Conservation (phyloP, 2,797 vertebrate genomes). For the Dendrocincla tyrannina region DNA sequence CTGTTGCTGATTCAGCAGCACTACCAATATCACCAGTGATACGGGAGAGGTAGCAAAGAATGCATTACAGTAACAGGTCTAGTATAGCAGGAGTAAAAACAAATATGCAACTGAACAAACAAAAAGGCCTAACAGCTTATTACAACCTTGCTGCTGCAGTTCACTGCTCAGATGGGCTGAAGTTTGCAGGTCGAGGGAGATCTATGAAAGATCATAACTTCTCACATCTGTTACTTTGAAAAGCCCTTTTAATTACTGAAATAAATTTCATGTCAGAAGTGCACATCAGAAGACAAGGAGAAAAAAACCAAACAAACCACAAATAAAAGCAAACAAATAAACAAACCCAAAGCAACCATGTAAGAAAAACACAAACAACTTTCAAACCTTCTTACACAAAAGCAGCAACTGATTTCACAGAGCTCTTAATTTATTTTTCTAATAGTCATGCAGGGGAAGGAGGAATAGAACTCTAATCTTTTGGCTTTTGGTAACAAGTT, state of each 20-base stretch:
- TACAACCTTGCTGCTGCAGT: background rate
- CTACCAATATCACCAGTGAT: background rate
- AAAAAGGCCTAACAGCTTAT: background rate
- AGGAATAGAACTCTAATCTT: background rate
- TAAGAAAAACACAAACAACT: background rate
- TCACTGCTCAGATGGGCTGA: background rate
- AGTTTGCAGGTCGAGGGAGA: background rate
- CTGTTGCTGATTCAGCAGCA: background rate
- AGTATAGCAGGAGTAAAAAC: background rate
- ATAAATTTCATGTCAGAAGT: background rate
- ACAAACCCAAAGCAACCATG: background rate
- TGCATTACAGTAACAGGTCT: background rate
- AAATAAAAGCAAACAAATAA: background rate
- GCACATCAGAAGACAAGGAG: background rate
- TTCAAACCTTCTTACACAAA: background rate
- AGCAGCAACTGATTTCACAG: background rate
- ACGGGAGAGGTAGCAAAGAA: background rate
- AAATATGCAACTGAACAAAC: background rate
- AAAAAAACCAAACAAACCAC: background rate
- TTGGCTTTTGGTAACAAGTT: background rate
- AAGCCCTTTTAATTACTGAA: background rate
- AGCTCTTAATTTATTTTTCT: background rate
- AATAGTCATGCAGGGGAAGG: background rate
- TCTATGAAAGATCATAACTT: fast-evolving
- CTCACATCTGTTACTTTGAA: background rate